Base-by-base conservation (phyloP, 2,888 invertebrate genomes). In the Ceramica pisi region DNA sequence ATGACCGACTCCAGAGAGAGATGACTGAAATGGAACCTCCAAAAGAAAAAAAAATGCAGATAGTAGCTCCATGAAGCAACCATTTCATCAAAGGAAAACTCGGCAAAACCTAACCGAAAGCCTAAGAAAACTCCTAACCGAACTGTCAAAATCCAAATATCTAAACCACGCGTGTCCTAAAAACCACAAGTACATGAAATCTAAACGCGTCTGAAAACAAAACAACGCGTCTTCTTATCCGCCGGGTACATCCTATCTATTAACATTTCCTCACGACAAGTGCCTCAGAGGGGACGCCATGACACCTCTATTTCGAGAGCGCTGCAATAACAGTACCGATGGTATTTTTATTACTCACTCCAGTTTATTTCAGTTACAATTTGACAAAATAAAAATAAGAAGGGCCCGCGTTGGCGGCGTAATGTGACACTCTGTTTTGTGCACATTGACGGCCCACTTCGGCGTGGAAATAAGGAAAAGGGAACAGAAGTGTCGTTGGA, bases 381-480 rank as follows among this genome's bases (percentile, higher is more conserved):
- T 95, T 95, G 94, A 95, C 95, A 95, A 95, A 95, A 95, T 94
- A 94, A 94, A 95, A 95, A 95, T 95, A 95, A 93, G 92, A 91
- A 92, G 93, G 94, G 92, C 93, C 84, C 65, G 69, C 81, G 85
- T 82, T 77, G 84, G 84, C 86, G 85, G 86, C 87, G 90, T 91
- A 90, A 90, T 89, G 91, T 89, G 92, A 92, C 92, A 92, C 89
- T 86, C 80, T 69, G 85, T 81, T 87, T 71, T 74, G 64, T 73
- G 69, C 89, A 86, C 91, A 91, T 87, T 80, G 90, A 71, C 78
- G 71, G 69, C 80, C 84, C 69, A 64, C 61, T 78, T 60, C 35
- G 35, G 16, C 0, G n/a, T 2, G 19, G 44, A 6, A 26, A 21
- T 50, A 55, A 21, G 50, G 41, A 23, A 48, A 19, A 1, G 23